phyloP scores from a whole-genome alignment of 2,888 invertebrate species.

The Microctonus hyperodae region DNA sequence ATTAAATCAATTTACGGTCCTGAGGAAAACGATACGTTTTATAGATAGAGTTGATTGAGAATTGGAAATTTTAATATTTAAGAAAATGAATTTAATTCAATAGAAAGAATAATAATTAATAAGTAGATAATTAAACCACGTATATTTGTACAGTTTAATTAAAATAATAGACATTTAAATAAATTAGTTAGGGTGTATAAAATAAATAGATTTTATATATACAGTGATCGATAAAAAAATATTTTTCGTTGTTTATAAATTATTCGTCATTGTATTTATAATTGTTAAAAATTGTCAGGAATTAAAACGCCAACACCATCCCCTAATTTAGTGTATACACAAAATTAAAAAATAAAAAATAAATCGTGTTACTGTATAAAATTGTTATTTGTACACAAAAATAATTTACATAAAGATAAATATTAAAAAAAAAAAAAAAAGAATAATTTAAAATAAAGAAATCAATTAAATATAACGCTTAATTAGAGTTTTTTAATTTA shows the following conservation, averaged over 20 bases:
- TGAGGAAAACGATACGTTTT: too few relatives aligned
- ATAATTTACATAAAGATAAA: too few relatives aligned
- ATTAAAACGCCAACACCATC: too few relatives aligned
- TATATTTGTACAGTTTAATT: neutral
- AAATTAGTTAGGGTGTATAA: neutral
- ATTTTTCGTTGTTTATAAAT: too few relatives aligned
- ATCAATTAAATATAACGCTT: neutral
- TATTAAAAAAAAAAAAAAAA: neutral
- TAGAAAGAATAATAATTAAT: neutral
- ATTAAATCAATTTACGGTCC: slow-evolving; percentile 14
- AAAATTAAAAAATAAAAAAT: too few relatives aligned
- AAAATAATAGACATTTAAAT: neutral
- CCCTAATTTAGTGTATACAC: neutral
- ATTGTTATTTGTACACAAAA: too few relatives aligned
- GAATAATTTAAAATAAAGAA: neutral
- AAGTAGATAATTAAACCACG: neutral
- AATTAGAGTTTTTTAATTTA: too few relatives aligned
- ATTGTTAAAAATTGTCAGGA: too few relatives aligned
- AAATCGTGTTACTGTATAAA: too few relatives aligned
- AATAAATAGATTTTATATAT: neutral
- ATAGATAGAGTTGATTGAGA: slow-evolving; percentile 7
- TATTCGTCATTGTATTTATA: neutral
- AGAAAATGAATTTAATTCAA: too few relatives aligned
- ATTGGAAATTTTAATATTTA: neutral
- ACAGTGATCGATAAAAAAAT: neutral